phyloP scores from a whole-genome alignment of 2,797 vertebrate species.

The Lophius americanus region DNA sequence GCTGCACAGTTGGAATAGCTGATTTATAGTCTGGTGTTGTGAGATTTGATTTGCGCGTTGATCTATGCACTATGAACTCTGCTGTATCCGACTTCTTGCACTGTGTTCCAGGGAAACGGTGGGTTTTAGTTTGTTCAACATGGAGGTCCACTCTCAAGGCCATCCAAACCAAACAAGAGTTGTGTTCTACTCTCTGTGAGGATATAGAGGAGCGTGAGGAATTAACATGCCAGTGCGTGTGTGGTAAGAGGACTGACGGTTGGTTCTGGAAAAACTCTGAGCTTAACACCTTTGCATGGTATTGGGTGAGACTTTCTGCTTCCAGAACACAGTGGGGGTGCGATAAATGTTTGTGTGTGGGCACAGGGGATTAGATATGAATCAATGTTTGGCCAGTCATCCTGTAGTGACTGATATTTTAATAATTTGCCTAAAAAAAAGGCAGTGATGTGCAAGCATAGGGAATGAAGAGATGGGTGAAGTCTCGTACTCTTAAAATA shows the following conservation, averaged over 20 bases:
- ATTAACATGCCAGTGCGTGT: constrained; percentile 56
- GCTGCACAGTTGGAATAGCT: constrained; percentile 1
- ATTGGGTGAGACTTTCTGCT: constrained; percentile 51
- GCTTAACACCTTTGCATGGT: constrained; percentile 74
- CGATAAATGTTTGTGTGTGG: constrained; percentile 48
- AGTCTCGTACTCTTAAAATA: constrained; percentile 43
- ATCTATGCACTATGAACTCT: constrained; percentile 46
- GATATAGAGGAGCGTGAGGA: constrained; percentile 58
- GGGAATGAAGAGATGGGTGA: constrained; percentile 28
- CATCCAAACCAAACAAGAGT: constrained; percentile 76
- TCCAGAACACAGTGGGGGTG: constrained; percentile 47
- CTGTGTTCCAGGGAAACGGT: constrained; percentile 53
- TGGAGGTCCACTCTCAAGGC: constrained; percentile 69
- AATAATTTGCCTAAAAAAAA: constrained; percentile 37
- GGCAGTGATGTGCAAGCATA: constrained; percentile 17
- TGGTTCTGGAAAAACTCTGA: constrained; percentile 73
- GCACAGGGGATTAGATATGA: constrained; percentile 26
- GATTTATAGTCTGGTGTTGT: constrained; percentile 18
- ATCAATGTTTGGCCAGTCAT: constrained; percentile 34
- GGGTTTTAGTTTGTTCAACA: constrained; percentile 71
- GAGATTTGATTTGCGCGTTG: constrained; percentile 24
- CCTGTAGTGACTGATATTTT: constrained; percentile 25
- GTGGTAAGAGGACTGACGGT: constrained; percentile 50
- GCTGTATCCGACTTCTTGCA: constrained; percentile 37
- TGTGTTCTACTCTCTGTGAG: constrained; percentile 67